Percentiles rank a stretch among this genome's conserved stretches.
These are phyloP conservation scores for Micronisus gabar DNA, from an alignment of 2,113 vertebrate genomes.

Conservation along the genomic window DNA sequence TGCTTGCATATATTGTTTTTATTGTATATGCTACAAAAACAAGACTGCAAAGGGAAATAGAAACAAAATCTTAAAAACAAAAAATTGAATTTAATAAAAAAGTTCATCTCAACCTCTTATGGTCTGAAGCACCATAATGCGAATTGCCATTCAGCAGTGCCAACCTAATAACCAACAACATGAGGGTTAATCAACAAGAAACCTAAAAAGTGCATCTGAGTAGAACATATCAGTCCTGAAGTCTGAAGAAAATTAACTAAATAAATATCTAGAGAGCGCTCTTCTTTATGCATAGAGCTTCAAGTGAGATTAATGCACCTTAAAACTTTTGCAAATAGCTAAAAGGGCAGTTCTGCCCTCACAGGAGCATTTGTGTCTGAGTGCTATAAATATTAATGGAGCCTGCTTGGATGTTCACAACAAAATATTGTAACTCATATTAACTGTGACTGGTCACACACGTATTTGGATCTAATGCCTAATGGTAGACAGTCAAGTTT, in stretches of 20 bases:
- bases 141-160: not conserved
- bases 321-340: constrained; percentile 48
- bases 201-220: not conserved
- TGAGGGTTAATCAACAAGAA: not conserved
- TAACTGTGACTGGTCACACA: not conserved
- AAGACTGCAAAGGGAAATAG: not conserved
- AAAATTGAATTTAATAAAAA: not conserved
- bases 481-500: not conserved
- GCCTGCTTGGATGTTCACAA: not conserved
- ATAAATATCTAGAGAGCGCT: not conserved
- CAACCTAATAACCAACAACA: not conserved
- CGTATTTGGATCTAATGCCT: not conserved
- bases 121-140: not conserved
- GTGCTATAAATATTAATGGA: not conserved
- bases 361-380: not conserved
- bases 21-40: not conserved
- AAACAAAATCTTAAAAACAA: not conserved
- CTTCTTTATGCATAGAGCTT: constrained; percentile 45
- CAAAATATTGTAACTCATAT: not conserved
- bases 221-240: not conserved
- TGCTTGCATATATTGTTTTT: not conserved
- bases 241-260: constrained; percentile 25
- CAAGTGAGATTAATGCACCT: constrained; percentile 52
- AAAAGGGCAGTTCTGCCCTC: not conserved
- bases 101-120: not conserved